Percentiles rank a stretch among this genome's conserved stretches.
phyloP scores from a whole-genome alignment of 2,888 invertebrate species.

The Amphipoea oculea region DNA sequence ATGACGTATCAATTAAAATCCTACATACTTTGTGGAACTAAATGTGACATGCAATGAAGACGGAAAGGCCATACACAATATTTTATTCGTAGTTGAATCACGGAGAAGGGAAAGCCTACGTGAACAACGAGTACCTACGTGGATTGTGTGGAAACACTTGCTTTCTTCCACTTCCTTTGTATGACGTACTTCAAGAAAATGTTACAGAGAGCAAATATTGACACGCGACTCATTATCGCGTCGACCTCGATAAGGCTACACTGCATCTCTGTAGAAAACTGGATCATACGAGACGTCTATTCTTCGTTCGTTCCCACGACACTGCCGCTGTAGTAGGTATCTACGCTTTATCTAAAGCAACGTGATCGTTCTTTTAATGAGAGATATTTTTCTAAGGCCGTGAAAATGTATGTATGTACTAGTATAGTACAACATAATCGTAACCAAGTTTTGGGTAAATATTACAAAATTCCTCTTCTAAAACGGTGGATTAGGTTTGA shows the following conservation, averaged over 20 bases:
- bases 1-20: background rate
- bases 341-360: constrained; percentile 81
- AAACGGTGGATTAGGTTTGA: background rate
- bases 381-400: constrained; percentile 79
- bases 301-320: constrained; percentile 87
- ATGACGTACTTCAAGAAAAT: constrained; percentile 72
- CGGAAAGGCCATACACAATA: background rate
- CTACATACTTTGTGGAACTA: background rate
- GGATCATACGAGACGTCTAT: constrained; percentile 84
- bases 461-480: constrained; percentile 1
- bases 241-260: constrained; percentile 85
- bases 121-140: constrained; percentile 28
- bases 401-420: constrained; percentile 72
- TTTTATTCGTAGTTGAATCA: constrained; percentile 11
- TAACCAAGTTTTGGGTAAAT: constrained; percentile 24
- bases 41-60: constrained; percentile 1
- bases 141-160: constrained; percentile 65
- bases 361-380: constrained; percentile 85
- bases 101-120: constrained; percentile 33
- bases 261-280: constrained; percentile 86
- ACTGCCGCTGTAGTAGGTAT: constrained; percentile 72
- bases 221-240: constrained; percentile 84
- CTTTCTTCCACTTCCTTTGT: constrained; percentile 72
- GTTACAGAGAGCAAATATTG: constrained; percentile 83
- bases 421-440: constrained; percentile 31